Percentiles rank a stretch among this genome's conserved stretches.
Evolutionary conservation across 1,140 invertebrate genomes (phyloP).

Genomic region (Rhopalosiphum maidis): DNA sequence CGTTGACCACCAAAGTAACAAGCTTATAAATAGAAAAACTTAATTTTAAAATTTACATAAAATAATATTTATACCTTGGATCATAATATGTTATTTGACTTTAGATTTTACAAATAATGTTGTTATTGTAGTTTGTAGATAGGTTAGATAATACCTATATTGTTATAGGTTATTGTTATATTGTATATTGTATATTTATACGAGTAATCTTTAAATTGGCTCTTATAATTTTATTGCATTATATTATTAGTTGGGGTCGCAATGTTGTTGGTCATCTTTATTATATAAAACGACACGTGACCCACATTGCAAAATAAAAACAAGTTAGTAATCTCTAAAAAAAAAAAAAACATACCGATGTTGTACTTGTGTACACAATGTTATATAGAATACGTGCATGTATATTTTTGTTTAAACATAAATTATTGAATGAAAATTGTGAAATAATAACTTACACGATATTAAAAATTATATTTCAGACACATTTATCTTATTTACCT

Average conservation of each 20-base stretch:
- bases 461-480: background rate
- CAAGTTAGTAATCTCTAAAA: background rate
- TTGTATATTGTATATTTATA: background rate
- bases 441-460: background rate
- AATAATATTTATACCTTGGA: background rate
- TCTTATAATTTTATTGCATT: background rate
- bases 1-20: background rate
- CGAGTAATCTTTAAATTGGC: background rate
- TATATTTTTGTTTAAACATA: background rate
- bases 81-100: background rate
- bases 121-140: background rate
- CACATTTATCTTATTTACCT: background rate
- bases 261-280: background rate
- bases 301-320: background rate
- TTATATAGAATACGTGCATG: background rate
- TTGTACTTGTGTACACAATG: background rate
- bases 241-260: background rate
- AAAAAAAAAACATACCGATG: background rate
- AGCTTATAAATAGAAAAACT: background rate
- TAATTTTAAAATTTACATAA: background rate
- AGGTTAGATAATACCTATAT: background rate
- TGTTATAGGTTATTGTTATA: background rate
- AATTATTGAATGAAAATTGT: background rate
- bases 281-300: background rate
- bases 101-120: background rate